A percentile compares a stretch with the other conserved stretches of the same genome.
These are phyloP conservation scores for Ophion ellenae DNA, from an alignment of 2,888 invertebrate species.

Conservation along the genomic window DNA sequence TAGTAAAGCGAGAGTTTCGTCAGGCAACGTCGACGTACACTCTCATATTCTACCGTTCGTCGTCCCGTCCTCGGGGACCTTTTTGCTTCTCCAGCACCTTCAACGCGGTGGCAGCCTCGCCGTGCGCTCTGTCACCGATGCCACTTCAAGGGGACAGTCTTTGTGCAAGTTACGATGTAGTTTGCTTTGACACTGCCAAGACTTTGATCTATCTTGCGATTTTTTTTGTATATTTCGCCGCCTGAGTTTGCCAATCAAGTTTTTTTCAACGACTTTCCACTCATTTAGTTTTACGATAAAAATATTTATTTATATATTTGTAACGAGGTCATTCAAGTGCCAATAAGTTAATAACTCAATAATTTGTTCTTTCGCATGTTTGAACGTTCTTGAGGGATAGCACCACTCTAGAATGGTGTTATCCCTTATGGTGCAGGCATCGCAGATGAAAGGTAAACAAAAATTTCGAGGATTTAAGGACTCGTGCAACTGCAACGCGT, in stretches of 20 bases:
- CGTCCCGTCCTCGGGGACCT: neutral
- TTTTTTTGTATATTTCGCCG: conserved; percentile 16
- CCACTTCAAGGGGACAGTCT: conserved; percentile 62
- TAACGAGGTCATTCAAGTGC: no score
- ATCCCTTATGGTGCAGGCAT: no score
- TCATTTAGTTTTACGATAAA: no score
- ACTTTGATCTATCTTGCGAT: conserved; percentile 55
- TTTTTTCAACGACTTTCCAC: no score
- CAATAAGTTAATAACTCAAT: no score
- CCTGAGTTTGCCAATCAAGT: neutral
- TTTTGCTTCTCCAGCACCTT: neutral
- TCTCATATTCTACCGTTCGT: conserved; percentile 22
- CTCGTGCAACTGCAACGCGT: no score
- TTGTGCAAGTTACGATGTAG: conserved; percentile 80
- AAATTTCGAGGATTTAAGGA: no score
- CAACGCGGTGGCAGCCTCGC: conserved; percentile 12
- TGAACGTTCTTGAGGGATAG: no score
- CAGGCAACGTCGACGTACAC: conserved; percentile 70
- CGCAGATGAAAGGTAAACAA: no score
- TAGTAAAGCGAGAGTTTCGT: conserved; percentile 80
- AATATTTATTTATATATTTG: no score
- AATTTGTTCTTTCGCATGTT: no score
- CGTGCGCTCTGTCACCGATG: conserved; percentile 31
- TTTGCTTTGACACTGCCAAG: conserved; percentile 78
- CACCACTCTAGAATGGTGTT: no score